Evolutionary conservation across 2,888 invertebrate genomes (phyloP), one percentile per base, ranked within the genome.

Genomic region (Cryptus armator): DNA sequence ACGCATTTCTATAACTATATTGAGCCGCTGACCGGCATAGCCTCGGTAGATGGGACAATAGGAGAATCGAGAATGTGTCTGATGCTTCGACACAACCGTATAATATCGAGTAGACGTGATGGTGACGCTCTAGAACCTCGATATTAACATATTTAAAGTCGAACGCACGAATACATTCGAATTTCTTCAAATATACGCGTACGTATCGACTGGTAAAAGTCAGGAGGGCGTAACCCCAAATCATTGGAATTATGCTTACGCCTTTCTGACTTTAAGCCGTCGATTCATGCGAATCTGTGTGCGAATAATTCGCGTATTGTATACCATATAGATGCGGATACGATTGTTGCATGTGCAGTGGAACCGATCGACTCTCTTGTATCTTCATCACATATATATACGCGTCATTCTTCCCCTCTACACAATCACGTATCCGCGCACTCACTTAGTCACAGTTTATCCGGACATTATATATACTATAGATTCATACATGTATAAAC

Each of bases 61-160:
- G 74, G 44, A 81, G 71, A 84, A 81, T 84, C 76, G 71, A 72
- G 72, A 70, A 75, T 68, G 46, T 51, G 77, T 19, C 67, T 75
- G 68, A 77, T 59, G 56, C 44, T 56, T 56, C 56, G n/a, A 44
- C 9, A 46, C 56, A 29, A 56, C 56, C 56, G 77, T 16, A 77
- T 77, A 53, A 77, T 59, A 76, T 67, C 72, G 59, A 59, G 53
- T 76, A 53, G 76, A 43, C 51, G 66, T n/a, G 43, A 32, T 64
- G 24, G 67, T 44, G 43, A 79, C 70, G 64, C 64, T 77, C 10
- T 16, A 51, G 51, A 64, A 37, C 19, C 37, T 64, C 64, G 62
- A 37, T 46, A 86, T 86, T 84, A 86, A 72, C 84, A 84, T 86
- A 84, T 84, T 86, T 79, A 76, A 86, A 84, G 62, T 79, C 76